Evolutionary conservation across 1,140 invertebrate species (phyloP), one percentile per base, ranked within the genome.

Genomic region (Drosophila nebulosa): DNA sequence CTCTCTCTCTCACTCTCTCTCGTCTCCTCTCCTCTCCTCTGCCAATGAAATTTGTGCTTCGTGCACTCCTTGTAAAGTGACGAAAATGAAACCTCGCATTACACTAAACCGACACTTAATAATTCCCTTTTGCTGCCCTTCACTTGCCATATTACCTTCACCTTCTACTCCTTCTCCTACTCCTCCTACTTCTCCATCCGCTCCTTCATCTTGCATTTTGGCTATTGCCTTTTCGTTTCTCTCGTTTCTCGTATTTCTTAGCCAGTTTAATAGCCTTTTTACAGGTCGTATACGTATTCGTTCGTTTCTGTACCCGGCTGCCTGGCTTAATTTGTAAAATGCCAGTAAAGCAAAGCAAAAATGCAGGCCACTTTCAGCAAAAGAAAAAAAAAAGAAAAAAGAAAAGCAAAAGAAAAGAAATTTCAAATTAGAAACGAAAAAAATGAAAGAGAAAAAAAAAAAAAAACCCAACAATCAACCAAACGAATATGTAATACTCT

Each of bases 101-200:
- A 88, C 81, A 78, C 83, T 89, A 88, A 88, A 88, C 83, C 83
- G 79, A 88, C 83, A 88, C 83, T 88, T 88, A 88, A 89, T 86
- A 86, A 88, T 88, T 88, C 51, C 76, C 65, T 57, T 18, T 18
- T 16, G 16, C 36, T n/a, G 24, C 16, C 35, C 36, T 5, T 10
- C 1, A 9, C 22, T 7, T 22, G 0, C 7, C 55, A 26, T 21
- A 21, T 22, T 18, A 7, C 35, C 22, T 57, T 18, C 16, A 3
- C 2, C 24, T 4, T 24, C 10, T 12, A 3, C 10, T 32, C 9
- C 3, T 3, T 1, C 35, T 3, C 12, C 12, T n/a, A n/a, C n/a
- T n/a, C n/a, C n/a, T n/a, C n/a, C n/a, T n/a, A 2, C 4, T 24
- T 24, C 4, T 24, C 2, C 24, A 2, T 36, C n/a, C 4, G 0